Conservation (phyloP, 2,113 vertebrate genomes). For the Coregonus clupeaformis region DNA sequence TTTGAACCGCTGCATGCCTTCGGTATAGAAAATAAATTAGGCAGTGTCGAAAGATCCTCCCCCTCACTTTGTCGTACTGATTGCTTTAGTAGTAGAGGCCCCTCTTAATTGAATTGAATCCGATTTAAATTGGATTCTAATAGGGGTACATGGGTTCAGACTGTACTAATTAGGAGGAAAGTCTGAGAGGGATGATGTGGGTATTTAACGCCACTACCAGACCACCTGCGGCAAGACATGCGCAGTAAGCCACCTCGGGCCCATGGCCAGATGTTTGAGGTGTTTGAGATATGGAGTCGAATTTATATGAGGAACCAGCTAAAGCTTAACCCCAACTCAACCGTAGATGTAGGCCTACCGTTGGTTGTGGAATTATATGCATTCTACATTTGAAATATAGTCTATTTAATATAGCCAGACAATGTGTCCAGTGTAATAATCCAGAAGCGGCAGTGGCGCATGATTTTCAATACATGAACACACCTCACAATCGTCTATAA, state of each 20-base stretch:
- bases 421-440: background rate
- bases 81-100: background rate
- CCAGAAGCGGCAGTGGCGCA: background rate
- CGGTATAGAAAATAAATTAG: background rate
- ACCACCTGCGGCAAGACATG: slow-evolving; percentile 9
- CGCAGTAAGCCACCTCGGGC: background rate
- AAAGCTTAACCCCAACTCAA: background rate
- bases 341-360: background rate
- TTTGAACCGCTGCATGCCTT: background rate
- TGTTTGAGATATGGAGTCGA: background rate
- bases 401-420: background rate
- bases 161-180: slow-evolving; percentile 16
- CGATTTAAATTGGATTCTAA: slow-evolving; percentile 33
- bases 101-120: slow-evolving; percentile 25
- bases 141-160: slow-evolving; percentile 31
- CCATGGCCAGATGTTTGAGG: background rate
- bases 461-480: background rate
- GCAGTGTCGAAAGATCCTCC: slow-evolving; percentile 6
- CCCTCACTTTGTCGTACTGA: background rate
- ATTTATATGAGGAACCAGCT: background rate
- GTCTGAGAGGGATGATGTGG: slow-evolving; percentile 3
- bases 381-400: background rate
- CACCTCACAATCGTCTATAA: background rate
- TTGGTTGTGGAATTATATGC: background rate
- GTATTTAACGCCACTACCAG: slow-evolving; percentile 6